Evolutionary conservation across 2,888 invertebrate species (phyloP).

Genomic region (Ecliptopera silaceata): DNA sequence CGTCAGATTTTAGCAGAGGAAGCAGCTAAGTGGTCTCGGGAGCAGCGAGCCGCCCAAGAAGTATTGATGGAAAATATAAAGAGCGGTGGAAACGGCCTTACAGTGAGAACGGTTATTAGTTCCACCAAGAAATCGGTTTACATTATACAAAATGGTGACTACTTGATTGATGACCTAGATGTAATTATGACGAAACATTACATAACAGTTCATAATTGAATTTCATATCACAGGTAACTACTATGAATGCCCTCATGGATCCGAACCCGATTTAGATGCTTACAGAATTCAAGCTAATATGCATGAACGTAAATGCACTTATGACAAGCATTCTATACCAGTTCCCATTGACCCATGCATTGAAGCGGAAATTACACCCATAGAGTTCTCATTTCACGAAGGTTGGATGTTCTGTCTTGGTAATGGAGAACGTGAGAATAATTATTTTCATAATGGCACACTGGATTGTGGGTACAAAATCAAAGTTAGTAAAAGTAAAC

Average conservation of each 20-base stretch:
- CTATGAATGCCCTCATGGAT: conserved; percentile 67
- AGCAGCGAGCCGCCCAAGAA: conserved; percentile 74
- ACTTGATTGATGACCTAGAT: neutral
- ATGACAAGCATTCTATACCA: conserved; percentile 55
- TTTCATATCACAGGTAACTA: conserved; percentile 58
- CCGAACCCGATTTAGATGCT: conserved; percentile 71
- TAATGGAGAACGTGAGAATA: conserved; percentile 73
- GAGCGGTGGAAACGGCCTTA: conserved; percentile 74
- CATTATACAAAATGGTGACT: conserved; percentile 72
- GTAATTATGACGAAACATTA: no score
- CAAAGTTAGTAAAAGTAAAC: conserved; percentile 52
- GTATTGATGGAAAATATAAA: conserved; percentile 77
- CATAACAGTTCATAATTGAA: no score
- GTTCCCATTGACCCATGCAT: conserved; percentile 71
- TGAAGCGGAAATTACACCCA: conserved; percentile 75
- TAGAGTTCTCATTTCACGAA: conserved; percentile 75
- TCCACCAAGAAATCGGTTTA: conserved; percentile 58
- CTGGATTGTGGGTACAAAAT: conserved; percentile 75
- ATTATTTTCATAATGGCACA: conserved; percentile 74
- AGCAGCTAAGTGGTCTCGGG: conserved; percentile 77
- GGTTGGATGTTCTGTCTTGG: conserved; percentile 80
- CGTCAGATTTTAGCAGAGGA: conserved; percentile 75
- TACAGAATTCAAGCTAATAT: conserved; percentile 72
- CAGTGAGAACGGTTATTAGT: conserved; percentile 69
- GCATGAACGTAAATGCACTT: conserved; percentile 75